A percentile compares a stretch with the other conserved stretches of the same genome.
Conservation (phyloP, 2,888 invertebrate species). For the Aethes cnicana region DNA sequence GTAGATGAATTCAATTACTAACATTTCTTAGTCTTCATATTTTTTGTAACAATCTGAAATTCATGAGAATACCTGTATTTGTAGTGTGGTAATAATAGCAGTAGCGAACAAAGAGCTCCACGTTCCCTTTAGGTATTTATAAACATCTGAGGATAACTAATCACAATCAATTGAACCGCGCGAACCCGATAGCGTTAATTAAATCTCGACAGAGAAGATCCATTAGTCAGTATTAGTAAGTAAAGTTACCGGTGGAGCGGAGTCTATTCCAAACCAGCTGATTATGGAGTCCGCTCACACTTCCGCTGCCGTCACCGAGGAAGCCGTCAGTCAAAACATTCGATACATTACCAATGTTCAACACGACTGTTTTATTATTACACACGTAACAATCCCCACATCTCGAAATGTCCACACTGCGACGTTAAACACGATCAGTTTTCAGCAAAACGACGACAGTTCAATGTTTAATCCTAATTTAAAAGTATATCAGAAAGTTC, state of each 20-base stretch:
- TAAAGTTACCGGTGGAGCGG: conserved; percentile 55
- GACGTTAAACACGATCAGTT: conserved; percentile 4
- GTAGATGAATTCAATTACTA: too few relatives aligned
- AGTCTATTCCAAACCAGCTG: conserved; percentile 63
- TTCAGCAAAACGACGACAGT: background rate
- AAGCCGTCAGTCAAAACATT: conserved; percentile 62
- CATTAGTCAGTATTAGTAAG: conserved; percentile 31
- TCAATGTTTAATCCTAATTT: background rate
- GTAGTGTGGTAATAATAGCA: too few relatives aligned
- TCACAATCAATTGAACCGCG: conserved; percentile 6
- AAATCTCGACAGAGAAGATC: conserved; percentile 12
- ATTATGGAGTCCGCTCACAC: conserved; percentile 50
- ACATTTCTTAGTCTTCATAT: too few relatives aligned
- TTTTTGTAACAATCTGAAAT: too few relatives aligned
- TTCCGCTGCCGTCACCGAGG: conserved; percentile 50
- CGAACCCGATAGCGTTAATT: conserved; percentile 28
- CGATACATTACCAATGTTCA: conserved; percentile 40
- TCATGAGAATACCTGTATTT: too few relatives aligned
- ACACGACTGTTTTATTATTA: conserved; percentile 26
- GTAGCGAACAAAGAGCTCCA: too few relatives aligned
- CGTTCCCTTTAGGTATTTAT: background rate
- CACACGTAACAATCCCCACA: conserved; percentile 27
- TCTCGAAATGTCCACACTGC: conserved; percentile 21
- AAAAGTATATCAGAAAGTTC: background rate
- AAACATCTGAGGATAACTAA: conserved; percentile 5